Evolutionary conservation across 2,888 invertebrate genomes (phyloP), one percentile per base, ranked within the genome.

Genomic region (Hylaea fasciaria): DNA sequence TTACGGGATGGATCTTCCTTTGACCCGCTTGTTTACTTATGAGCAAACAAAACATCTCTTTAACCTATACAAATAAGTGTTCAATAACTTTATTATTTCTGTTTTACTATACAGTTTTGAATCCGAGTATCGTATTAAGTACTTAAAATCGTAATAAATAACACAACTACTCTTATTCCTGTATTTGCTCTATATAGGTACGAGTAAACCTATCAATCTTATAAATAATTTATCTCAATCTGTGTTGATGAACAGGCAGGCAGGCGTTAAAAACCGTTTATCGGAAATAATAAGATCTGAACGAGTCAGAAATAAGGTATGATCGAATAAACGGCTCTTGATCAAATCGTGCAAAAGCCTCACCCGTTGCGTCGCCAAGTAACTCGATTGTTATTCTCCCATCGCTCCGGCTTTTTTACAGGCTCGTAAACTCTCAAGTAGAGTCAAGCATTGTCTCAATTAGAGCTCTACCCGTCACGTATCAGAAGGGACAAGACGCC

Each of bases 401-500:
- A 44, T 52, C 59, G 53, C 41, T 53, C 53, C 49, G 37, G 37
- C 17, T 50, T 62, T 68, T 65, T 68, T 52, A 62, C 56, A 48
- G 55, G 52, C 47, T 65, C 60, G 62, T 64, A 60, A 64, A 62
- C 50, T 45, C 50, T 50, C 47, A 40, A 64, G 56, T 52, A 52
- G 9, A 32, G 32, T 32, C 32, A 32, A 32, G 49, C 53, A 58
- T 54, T 62, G 58, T 63, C 68, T 64, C 64, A 65, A 68, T 68
- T 68, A 65, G 61, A 59, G 57, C 39, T 16, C 13, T 43, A 44
- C 55, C 58, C 62, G 57, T 65, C 64, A 65, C 65, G 57, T 63
- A 50, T 62, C 57, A 44, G 70, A 65, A 68, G 68, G 69, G 74
- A 69, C 72, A 72, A 72, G 72, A 71, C 66, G 67, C 74, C 78